These are phyloP conservation scores for Tragopan temminckii DNA, from an alignment of 2,797 vertebrate species.

Conservation along the genomic window DNA sequence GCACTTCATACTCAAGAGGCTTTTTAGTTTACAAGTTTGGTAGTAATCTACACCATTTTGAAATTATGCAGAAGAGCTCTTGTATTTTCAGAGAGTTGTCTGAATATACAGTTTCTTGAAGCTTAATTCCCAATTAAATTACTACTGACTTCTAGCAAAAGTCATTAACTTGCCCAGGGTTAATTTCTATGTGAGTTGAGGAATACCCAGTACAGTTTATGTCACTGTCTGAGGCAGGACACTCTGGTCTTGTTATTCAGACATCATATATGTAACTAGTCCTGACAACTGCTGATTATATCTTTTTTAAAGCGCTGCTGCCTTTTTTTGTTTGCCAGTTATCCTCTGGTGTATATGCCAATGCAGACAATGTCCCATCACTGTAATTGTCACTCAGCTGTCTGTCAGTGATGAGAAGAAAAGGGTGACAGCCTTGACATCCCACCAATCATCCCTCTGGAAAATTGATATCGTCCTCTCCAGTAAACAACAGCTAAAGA, in stretches of 20 bases:
- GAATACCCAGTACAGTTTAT: background rate
- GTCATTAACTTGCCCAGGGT: background rate
- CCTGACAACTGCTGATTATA: constrained; percentile 86
- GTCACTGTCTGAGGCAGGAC: constrained; percentile 28
- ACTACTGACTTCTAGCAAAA: background rate
- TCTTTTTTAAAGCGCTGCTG: constrained; percentile 80
- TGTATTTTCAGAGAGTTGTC: background rate
- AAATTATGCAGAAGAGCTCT: background rate
- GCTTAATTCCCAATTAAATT: constrained; percentile 9
- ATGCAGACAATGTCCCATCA: constrained; percentile 80
- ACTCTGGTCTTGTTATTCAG: constrained; percentile 79
- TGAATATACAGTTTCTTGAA: background rate
- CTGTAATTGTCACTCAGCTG: constrained; percentile 84
- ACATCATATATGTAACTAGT: constrained; percentile 81
- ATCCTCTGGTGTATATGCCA: constrained; percentile 84
- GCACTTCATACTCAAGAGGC: background rate
- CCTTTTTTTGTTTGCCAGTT: constrained; percentile 82
- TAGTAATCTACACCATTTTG: background rate
- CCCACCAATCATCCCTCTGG: constrained; percentile 83
- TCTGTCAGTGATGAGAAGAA: constrained; percentile 80
- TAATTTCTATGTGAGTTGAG: constrained; percentile 5
- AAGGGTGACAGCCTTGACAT: constrained; percentile 85
- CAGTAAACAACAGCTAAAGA: constrained; percentile 86
- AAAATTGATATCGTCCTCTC: constrained; percentile 87
- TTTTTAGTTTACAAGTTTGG: background rate